A percentile compares a stretch with the other conserved stretches of the same genome.
Conservation (phyloP, 2,113 vertebrate genomes). For the Brachypodius melanocephalos region DNA sequence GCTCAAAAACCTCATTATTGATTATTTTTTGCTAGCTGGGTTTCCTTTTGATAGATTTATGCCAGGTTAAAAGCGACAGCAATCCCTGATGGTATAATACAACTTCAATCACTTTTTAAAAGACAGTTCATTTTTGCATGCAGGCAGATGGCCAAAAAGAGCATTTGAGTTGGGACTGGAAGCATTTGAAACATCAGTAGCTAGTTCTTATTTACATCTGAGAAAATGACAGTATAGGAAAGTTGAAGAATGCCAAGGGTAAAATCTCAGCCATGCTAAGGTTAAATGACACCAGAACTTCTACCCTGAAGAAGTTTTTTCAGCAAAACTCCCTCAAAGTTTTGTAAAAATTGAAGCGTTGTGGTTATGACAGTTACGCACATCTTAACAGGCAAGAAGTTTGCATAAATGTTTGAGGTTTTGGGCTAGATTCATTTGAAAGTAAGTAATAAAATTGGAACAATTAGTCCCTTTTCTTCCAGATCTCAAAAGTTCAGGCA, state of each 20-base stretch:
- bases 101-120: neutral
- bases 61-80: neutral
- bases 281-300: neutral
- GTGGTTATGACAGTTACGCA: neutral
- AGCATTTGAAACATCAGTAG: neutral
- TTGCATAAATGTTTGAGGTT: conserved; percentile 12
- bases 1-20: neutral
- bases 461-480: neutral
- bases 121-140: neutral
- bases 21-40: neutral
- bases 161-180: neutral
- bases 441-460: conserved; percentile 25
- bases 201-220: neutral
- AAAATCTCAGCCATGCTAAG: neutral
- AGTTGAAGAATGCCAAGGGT: neutral
- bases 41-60: neutral
- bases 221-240: neutral
- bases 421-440: conserved; percentile 4
- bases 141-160: neutral
- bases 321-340: neutral
- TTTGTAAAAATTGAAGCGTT: neutral
- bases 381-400: neutral
- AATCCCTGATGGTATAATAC: neutral
- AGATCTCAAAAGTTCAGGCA: conserved; percentile 1
- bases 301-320: neutral